Base-by-base conservation (phyloP, 1,140 invertebrate species). In the Tetragonula clypearis region DNA sequence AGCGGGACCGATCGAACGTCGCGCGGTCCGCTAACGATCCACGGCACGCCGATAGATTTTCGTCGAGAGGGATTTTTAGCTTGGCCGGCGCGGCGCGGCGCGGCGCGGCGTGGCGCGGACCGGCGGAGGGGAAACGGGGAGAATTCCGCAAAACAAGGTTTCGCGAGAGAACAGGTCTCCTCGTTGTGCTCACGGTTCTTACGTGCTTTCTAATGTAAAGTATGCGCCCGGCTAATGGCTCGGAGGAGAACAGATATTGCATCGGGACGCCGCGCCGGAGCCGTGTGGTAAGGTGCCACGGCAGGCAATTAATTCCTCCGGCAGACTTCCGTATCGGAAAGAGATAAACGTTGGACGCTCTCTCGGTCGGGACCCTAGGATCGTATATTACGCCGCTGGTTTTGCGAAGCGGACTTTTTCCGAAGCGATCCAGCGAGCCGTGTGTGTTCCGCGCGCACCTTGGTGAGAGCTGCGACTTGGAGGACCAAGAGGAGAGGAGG, bases 231-330 rank as follows among this genome's bases (percentile, higher is more conserved):
- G 87, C 84, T 90, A 90, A 90, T 90, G 87, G 88, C 89, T 86
- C 71, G 72, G 79, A 73, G 81, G 88, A 75, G 89, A 88, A 86
- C 89, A 90, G 89, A 90, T 90, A 90, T 90, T 90, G 89, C 89
- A 83, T 88, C 80, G 89, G 87, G 88, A 90, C 87, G 78, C 88
- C 68, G 55, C 72, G 55, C 60, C 60, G 60, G 65, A 68, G 75
- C 84, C 81, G 86, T 82, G 86, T 82, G 86, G 88, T 86, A 90
- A 90, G 89, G 86, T 90, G 86, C 88, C 69, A 90, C 88, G 88
- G 84, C 87, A 87, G 88, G 89, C 88, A 90, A 90, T 90, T 90
- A 90, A 90, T 90, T 90, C 88, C 86, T 90, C 68, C 83, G 88
- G 75, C 87, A 81, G 89, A 90, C 89, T 90, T 90, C 87, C 86